phyloP scores from a whole-genome alignment of 2,797 vertebrate genomes.

The Paedocypris micromegethes region DNA sequence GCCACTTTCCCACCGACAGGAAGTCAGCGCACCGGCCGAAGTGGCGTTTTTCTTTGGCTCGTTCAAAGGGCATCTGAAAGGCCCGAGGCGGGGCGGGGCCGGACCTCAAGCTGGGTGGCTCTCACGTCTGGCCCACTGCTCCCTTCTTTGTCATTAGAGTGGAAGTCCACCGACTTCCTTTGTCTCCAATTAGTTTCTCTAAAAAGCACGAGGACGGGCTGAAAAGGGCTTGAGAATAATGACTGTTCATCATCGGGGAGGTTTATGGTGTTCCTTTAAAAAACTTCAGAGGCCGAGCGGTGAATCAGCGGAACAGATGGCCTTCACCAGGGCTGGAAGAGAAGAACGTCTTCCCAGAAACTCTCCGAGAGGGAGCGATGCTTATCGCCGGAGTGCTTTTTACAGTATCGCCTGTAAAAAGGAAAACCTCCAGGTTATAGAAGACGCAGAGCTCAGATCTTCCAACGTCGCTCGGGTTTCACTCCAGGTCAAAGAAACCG shows the following conservation, averaged over 20 bases:
- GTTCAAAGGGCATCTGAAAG: slow-evolving; percentile 36
- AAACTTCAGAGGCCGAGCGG: slow-evolving; percentile 62
- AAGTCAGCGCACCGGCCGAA: slow-evolving; percentile 22
- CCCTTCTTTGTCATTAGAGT: slow-evolving; percentile 72
- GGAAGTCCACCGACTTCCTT: slow-evolving; percentile 61
- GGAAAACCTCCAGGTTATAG: too few relatives aligned
- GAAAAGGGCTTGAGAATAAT: slow-evolving; percentile 71
- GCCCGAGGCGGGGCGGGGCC: slow-evolving; percentile 49
- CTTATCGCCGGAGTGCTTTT: too few relatives aligned
- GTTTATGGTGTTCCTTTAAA: slow-evolving; percentile 61
- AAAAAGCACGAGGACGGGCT: slow-evolving; percentile 63
- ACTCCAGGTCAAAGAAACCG: too few relatives aligned
- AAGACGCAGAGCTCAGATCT: too few relatives aligned
- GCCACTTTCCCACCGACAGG: slow-evolving; percentile 47
- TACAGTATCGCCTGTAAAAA: neutral
- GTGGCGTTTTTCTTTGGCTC: slow-evolving; percentile 23
- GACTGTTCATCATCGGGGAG: slow-evolving; percentile 65
- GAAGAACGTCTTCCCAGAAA: slow-evolving; percentile 39
- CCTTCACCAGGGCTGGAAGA: slow-evolving; percentile 43
- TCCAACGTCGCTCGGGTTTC: too few relatives aligned
- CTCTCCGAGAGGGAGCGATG: slow-evolving; percentile 12
- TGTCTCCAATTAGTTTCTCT: slow-evolving; percentile 76
- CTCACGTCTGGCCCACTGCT: slow-evolving; percentile 57
- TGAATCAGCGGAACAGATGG: slow-evolving; percentile 65
- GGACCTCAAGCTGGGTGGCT: slow-evolving; percentile 53